Evolutionary conservation across 2,797 vertebrate species (phyloP).

Genomic region (Brotula barbata): DNA sequence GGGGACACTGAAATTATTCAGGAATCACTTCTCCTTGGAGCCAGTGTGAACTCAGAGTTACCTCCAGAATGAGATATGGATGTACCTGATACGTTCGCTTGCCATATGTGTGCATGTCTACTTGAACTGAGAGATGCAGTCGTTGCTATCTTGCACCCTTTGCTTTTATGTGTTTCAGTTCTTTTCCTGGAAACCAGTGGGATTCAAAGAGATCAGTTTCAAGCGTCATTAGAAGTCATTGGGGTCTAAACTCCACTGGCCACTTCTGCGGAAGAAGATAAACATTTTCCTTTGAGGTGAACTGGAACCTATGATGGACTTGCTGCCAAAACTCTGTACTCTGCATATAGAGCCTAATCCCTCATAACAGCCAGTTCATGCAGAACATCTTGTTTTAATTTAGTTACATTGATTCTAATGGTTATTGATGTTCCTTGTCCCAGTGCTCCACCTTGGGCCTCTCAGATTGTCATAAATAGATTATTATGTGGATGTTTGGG

Average conservation of each 20-base stretch:
- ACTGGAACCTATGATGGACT: constrained; percentile 27
- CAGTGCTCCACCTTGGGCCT: neutral
- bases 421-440: constrained; percentile 9
- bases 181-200: constrained; percentile 60
- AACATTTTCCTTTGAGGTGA: constrained; percentile 39
- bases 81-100: constrained; percentile 32
- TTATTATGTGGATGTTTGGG: constrained; percentile 4
- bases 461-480: constrained; percentile 14
- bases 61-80: constrained; percentile 46
- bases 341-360: constrained; percentile 7
- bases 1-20: constrained; percentile 48
- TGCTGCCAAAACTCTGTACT: constrained; percentile 15
- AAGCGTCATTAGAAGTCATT: constrained; percentile 62
- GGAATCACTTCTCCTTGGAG: constrained; percentile 40
- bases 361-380: constrained; percentile 11
- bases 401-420: neutral
- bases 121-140: constrained; percentile 41
- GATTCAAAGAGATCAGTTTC: constrained; percentile 62
- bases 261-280: constrained; percentile 47
- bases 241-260: constrained; percentile 40
- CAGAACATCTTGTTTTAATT: constrained; percentile 34
- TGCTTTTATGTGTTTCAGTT: constrained; percentile 21
- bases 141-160: constrained; percentile 44
- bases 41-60: constrained; percentile 63
- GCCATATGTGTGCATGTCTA: constrained; percentile 15